Base-by-base conservation (phyloP, 2,888 invertebrate genomes). In the Cecidostiba fungosa region DNA sequence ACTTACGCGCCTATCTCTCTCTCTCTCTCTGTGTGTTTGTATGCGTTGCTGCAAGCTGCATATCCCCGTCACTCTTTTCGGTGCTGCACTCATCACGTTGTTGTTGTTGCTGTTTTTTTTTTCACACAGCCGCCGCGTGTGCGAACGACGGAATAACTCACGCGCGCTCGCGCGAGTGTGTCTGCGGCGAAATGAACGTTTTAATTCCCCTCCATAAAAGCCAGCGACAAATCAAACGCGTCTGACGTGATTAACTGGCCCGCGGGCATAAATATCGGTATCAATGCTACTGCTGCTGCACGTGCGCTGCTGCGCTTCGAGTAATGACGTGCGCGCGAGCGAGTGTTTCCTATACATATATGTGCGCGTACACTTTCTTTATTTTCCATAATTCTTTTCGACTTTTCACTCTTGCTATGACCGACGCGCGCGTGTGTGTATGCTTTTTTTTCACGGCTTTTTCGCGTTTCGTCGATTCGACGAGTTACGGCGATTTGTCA, bases 151-250 rank as follows among this genome's bases (percentile, higher is more conserved):
- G 91, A 91, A 92, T 92, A 92, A 92, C 91, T 91, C 91, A 91
- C 90, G 84, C 86, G 88, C 88, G 89, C 23, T 88, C 90, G 88
- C 89, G 90, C 90, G 90, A 90, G 91, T 92, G 92, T 91, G 92
- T 92, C 92, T 92, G 92, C 90, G 92, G 92, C 82, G 81, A 93
- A 92, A 92, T 92, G 91, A 93, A 93, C 92, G 93, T 92, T 93
- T 93, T 93, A 92, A 93, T 93, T 93, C 92, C 92, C 92, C 92
- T 91, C 59, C 92, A 92, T 92, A 92, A 92, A 92, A 92, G 92
- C 92, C 92, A 91, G 92, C 92, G 92, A 93, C 93, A 93, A 93
- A 93, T 93, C 92, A 93, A 92, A 92, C 91, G 90, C 91, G 91
- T 91, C 90, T 91, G 93, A 93, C 93, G 92, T 93, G 93, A 93